These are phyloP conservation scores for Dynastes grantii DNA, from an alignment of 2,888 invertebrate species.

Conservation along the genomic window DNA sequence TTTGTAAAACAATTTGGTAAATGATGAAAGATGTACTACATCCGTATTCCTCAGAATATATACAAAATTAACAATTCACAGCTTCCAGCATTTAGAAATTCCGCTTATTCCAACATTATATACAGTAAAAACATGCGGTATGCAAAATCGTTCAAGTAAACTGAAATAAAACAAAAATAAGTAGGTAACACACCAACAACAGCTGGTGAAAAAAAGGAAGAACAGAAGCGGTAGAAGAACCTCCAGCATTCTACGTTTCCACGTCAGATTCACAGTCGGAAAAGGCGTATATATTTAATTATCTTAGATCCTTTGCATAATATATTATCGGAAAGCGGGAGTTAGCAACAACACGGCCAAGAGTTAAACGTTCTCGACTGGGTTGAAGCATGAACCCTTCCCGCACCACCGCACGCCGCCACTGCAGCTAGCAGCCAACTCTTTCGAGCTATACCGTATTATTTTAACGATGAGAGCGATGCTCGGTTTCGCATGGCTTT, in stretches of 20 bases:
- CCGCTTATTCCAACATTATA: too few species aligned
- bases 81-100: too few species aligned
- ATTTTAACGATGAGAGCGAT: slow-evolving; percentile 55
- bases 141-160: neutral
- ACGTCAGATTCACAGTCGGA: slow-evolving; percentile 11
- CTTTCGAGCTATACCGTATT: slow-evolving; percentile 45
- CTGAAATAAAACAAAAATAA: neutral
- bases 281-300: slow-evolving; percentile 56
- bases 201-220: neutral
- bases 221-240: neutral
- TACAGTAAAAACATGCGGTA: too few species aligned
- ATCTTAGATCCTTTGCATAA: slow-evolving; percentile 57
- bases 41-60: too few species aligned
- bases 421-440: neutral
- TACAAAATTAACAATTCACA: too few species aligned
- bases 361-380: neutral
- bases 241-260: neutral
- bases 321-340: slow-evolving; percentile 53
- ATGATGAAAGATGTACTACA: too few species aligned
- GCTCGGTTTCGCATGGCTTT: slow-evolving; percentile 54
- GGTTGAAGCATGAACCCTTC: neutral
- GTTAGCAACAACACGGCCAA: slow-evolving; percentile 12
- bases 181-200: neutral
- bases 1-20: too few species aligned
- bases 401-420: too few species aligned